phyloP scores from a whole-genome alignment of 2,888 invertebrate genomes.

The Cyclophora punctaria region DNA sequence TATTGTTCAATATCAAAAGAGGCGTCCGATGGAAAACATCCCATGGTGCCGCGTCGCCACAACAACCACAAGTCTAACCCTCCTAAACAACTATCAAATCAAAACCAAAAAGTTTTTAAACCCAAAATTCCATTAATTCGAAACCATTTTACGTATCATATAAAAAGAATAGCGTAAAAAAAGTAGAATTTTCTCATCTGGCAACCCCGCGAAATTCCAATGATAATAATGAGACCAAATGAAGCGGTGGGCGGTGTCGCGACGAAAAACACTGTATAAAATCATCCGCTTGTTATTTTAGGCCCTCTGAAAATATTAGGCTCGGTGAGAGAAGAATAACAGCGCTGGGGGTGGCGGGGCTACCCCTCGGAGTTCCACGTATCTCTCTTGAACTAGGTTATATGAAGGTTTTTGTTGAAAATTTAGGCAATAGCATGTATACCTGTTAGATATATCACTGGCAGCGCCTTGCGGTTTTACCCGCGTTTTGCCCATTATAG shows the following conservation, averaged over 20 bases:
- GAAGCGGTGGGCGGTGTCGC: slow-evolving; percentile 32
- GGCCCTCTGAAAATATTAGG: slow-evolving; percentile 57
- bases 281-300: slow-evolving; percentile 51
- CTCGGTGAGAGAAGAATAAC: slow-evolving; percentile 58
- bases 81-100: too few species aligned
- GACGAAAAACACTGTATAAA: slow-evolving; percentile 42
- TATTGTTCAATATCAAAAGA: too few species aligned
- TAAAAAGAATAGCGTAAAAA: slow-evolving; percentile 2
- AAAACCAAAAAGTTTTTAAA: background rate
- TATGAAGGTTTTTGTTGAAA: too few species aligned
- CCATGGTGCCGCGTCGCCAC: too few species aligned
- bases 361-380: background rate
- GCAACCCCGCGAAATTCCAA: slow-evolving; percentile 21
- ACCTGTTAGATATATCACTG: too few species aligned
- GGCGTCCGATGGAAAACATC: too few species aligned
- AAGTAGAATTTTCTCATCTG: background rate
- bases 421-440: too few species aligned
- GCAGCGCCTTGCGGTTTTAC: too few species aligned
- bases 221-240: slow-evolving; percentile 43
- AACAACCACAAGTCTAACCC: too few species aligned
- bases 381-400: too few species aligned
- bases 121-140: slow-evolving; percentile 1
- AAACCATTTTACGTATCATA: background rate
- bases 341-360: slow-evolving; percentile 17
- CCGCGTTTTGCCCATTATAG: too few species aligned